Percentiles rank a stretch among this genome's conserved stretches.
These are phyloP conservation scores for Oxystoma pomonae DNA, from an alignment of 2,888 invertebrate genomes.

Conservation along the genomic window DNA sequence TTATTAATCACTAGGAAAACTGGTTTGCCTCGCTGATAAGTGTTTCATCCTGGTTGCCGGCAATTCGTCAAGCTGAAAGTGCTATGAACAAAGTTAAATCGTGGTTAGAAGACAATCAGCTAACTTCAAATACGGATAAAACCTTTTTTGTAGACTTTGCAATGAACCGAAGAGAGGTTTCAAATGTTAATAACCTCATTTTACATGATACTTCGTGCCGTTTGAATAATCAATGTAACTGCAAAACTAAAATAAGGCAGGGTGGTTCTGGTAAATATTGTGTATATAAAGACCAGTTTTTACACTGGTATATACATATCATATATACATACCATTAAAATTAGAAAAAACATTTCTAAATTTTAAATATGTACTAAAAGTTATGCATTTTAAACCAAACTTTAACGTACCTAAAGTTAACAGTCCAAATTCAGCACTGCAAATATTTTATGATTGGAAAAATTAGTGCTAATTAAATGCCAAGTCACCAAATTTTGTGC, in stretches of 20 bases:
- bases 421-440: too few relatives aligned
- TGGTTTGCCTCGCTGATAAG: background rate
- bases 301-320: background rate
- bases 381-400: too few relatives aligned
- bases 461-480: too few relatives aligned
- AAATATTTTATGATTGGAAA: too few relatives aligned
- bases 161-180: background rate
- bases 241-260: conserved; percentile 2
- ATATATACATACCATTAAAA: background rate
- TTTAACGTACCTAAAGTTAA: too few relatives aligned
- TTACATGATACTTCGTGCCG: conserved; percentile 3
- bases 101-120: conserved; percentile 1
- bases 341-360: background rate
- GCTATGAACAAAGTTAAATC: conserved; percentile 6
- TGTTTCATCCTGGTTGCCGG: conserved; percentile 2
- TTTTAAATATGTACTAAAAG: too few relatives aligned
- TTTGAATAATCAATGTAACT: conserved; percentile 3
- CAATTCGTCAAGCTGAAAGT: conserved; percentile 2
- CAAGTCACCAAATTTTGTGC: too few relatives aligned
- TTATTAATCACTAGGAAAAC: background rate
- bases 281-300: background rate
- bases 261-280: background rate
- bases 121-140: background rate
- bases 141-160: background rate
- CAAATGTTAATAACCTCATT: background rate